Base-by-base conservation (phyloP, 2,888 invertebrate species). In the Agrochola macilenta region DNA sequence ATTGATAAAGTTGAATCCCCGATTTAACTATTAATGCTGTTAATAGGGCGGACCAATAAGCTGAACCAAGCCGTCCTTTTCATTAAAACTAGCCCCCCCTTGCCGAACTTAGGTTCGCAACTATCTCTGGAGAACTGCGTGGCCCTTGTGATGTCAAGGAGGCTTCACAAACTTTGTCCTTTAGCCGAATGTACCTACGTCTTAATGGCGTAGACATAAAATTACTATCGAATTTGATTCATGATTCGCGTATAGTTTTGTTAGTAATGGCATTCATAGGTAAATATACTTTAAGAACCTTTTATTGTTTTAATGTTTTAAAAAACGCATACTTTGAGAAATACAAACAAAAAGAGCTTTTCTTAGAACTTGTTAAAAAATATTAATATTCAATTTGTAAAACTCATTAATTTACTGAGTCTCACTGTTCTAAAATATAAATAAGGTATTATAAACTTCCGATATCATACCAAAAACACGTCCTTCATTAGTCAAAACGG, bases 11-110 rank as follows among this genome's bases (percentile, higher is more conserved):
- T 81, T 80, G 66, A 78, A 78, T 72, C 66, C 60, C 75, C 74
- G 63, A 84, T 82, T 84, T 79, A 83, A 79, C 86, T 81, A 81
- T 80, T 76, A 79, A 77, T 71, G 60, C 60, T 66, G n/a, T 66
- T 58, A 71, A 84, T 83, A 79, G 69, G 57, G 52, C 60, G 49
- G 30, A 49, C 49, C 68, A 69, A 78, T 75, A 69, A 57, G 57
- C 43, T 69, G 75, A 78, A 83, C 82, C 43, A 64, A 75, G 70
- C 46, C 65, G 63, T 60, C 74, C 78, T 74, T 83, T 86, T 73
- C 46, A 78, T 69, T 73, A 57, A 39, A 69, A 74, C 76, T 35
- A 72, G 23, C n/a, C 20, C 49, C 49, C 20, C 12, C 54, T 54
- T 39, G 14, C 35, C 14, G 11, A 77, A 72, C 69, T 70, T 73